Percentiles rank a stretch among this genome's conserved stretches.
These are phyloP conservation scores for Eledona agricola DNA, from an alignment of 2,888 invertebrate genomes.

Conservation along the genomic window DNA sequence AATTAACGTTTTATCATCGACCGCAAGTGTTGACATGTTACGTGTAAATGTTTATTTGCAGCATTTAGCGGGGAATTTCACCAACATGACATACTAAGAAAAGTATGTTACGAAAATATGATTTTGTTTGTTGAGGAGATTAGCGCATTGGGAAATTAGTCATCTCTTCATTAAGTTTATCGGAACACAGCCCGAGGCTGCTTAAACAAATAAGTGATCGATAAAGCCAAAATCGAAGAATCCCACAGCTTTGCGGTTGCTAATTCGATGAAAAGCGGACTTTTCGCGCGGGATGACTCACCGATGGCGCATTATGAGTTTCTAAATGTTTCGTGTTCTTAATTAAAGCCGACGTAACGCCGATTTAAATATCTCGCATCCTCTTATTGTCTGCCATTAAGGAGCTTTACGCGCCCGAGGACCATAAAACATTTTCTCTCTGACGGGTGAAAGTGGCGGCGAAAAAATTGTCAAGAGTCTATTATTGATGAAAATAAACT, in stretches of 20 bases:
- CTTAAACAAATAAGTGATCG: constrained; percentile 42
- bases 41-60: too few relatives aligned
- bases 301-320: too few relatives aligned
- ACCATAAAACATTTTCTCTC: constrained; percentile 1
- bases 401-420: too few relatives aligned
- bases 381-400: constrained; percentile 9
- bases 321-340: too few relatives aligned
- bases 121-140: constrained; percentile 42
- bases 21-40: background rate
- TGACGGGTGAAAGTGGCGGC: constrained; percentile 5
- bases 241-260: constrained; percentile 41
- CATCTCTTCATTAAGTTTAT: constrained; percentile 45
- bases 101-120: constrained; percentile 45
- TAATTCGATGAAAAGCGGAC: too few relatives aligned
- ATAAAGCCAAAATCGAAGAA: constrained; percentile 47
- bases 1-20: too few relatives aligned
- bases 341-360: background rate
- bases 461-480: constrained; percentile 2
- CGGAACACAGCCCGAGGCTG: constrained; percentile 37
- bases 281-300: too few relatives aligned
- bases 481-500: constrained; percentile 6
- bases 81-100: constrained; percentile 30
- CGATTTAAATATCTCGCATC: constrained; percentile 6
- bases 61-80: too few relatives aligned
- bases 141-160: constrained; percentile 44